Base-by-base conservation (phyloP, 2,888 invertebrate species). In the Doris montereyensis region DNA sequence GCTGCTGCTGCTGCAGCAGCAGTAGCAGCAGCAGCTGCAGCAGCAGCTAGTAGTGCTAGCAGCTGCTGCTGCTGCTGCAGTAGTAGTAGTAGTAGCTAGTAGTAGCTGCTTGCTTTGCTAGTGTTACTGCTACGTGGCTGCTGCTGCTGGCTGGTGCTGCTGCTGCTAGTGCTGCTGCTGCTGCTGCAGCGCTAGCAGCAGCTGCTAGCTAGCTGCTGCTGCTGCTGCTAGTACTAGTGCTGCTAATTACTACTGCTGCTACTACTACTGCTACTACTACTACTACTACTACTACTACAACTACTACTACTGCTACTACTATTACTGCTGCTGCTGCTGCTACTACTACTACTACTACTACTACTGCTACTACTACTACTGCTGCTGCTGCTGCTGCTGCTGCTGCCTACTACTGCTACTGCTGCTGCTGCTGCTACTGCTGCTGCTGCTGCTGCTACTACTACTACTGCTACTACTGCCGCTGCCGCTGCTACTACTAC, bases 261-360 rank as follows among this genome's bases (percentile, higher is more conserved):
- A 13, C 52, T 52, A 52, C 52, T 52, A 52, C 52, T 52, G 52
- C 52, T 52, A 13, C 52, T 52, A 13, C 52, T 52, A 13, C 52
- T 52, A 52, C 52, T 52, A 52, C 52, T 52, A 52, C 52, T 52
- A 52, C 52, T 52, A 52, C 52, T 52, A 52, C 52, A 10, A 52
- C n/a, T n/a, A n/a, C n/a, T n/a, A n/a, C n/a, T n/a, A 74, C 58
- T 58, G n/a, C 72, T 24, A 4, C 52, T 72, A 3, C 75, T 32
- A 1, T 52, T 72, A 1, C 72, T 72, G 26, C 52, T 72, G 0
- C 52, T 70, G 0, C 70, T 70, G 0, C 76, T 79, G 0, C 58
- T 79, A 1, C 76, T 79, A 1, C 68, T 79, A 1, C 70, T 73
- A 5, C 72, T 78, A 5, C 67, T 73, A 21, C 68, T 80, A 17